Base-by-base conservation (phyloP, 2,113 vertebrate genomes). In the Sorex araneus region DNA sequence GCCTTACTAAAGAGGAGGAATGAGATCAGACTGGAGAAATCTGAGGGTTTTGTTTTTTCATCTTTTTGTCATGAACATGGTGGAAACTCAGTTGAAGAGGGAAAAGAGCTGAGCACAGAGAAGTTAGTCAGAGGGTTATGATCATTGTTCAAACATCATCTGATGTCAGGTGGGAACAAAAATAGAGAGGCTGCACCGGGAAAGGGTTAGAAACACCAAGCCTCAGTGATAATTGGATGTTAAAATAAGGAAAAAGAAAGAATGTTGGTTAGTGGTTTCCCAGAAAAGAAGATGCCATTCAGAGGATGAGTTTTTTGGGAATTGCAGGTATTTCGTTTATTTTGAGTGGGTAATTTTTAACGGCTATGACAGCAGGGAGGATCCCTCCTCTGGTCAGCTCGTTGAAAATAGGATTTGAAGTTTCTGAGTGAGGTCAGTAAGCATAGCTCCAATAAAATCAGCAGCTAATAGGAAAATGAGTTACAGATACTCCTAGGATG, bases 211-310 rank as follows among this genome's bases (percentile, higher is more conserved):
- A 89, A 40, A 81, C 43, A 13, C n/a, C 80, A 36, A 9, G 66
- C 50, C 21, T 47, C 23, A 45, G 21, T 79, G 69, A 16, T 47
- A 28, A 47, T 21, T 77, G 18, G 2, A 16, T 75, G 16, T 89
- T 57, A 74, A 85, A 89, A 75, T 30, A 87, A 74, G 23, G 34
- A 21, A 60, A 80, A 79, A 13, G 60, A 93, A 69, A 40, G 16
- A 50, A 15, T 43, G 15, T 60, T 64, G 54, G 9, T 64, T 76
- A 54, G 32, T 50, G 15, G 13, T 92, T 66, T 73, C 30, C 70
- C 21, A 36, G 19, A 64, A 80, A 64, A 57, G 18, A 91, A 30
- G 11, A 64, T 73, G 34, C 2, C 18, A 18, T 40, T 28, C n/a
- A 30, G 83, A 87, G 16, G 87, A 40, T 2, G n/a, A 32, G 8